A percentile compares a stretch with the other conserved stretches of the same genome.
phyloP scores from a whole-genome alignment of 1,140 invertebrate genomes.

The Heterodera carotae region DNA sequence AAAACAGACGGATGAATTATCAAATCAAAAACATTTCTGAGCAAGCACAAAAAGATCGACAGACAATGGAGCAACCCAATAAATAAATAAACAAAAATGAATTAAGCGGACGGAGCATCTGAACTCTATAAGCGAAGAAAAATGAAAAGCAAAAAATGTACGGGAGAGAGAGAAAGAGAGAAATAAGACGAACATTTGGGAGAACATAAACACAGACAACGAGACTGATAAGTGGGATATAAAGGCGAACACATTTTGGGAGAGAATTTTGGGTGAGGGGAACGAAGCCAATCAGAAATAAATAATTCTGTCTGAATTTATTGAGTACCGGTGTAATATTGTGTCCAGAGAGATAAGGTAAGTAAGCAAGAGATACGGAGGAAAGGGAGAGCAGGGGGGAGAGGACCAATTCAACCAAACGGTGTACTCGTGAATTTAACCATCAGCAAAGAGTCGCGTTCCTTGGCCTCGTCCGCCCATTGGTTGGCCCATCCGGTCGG shows the following conservation, averaged over 20 bases:
- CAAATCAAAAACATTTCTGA: neutral
- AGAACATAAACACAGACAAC: too few relatives aligned
- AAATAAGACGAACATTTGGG: too few relatives aligned
- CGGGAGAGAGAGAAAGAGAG: neutral
- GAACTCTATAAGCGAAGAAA: neutral
- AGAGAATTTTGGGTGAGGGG: too few relatives aligned
- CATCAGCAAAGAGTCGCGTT: constrained; percentile 8
- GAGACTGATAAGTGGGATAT: neutral
- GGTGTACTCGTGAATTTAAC: constrained; percentile 21
- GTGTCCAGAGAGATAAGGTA: neutral
- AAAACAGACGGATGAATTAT: neutral
- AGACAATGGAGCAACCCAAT: neutral
- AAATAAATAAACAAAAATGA: neutral
- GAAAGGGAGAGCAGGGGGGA: neutral
- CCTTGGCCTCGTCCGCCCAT: constrained; percentile 29
- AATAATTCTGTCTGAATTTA: neutral
- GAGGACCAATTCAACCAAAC: neutral
- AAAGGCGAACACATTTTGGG: too few relatives aligned
- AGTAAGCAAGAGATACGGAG: neutral
- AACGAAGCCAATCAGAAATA: neutral
- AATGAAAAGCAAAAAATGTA: neutral
- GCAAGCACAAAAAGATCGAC: neutral
- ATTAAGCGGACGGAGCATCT: neutral
- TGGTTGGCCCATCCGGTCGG: constrained; percentile 28
- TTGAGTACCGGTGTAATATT: too few relatives aligned